A percentile compares a stretch with the other conserved stretches of the same genome.
phyloP scores from a whole-genome alignment of 1,140 invertebrate genomes.

The Drosophila funebris region DNA sequence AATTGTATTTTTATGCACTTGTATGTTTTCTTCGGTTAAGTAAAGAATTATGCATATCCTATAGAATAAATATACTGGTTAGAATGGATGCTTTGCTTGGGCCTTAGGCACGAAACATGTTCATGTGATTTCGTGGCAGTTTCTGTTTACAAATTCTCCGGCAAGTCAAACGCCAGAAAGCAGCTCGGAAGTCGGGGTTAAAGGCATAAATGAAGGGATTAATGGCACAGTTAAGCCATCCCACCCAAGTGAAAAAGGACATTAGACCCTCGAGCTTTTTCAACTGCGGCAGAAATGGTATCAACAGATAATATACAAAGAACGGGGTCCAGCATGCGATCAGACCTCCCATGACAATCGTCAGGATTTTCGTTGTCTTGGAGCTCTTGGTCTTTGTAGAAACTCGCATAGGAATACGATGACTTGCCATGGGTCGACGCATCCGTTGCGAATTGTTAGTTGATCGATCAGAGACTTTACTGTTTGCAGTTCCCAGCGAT shows the following conservation, averaged over 20 bases:
- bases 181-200: conserved; percentile 92
- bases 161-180: conserved; percentile 91
- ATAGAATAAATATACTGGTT: conserved; percentile 10
- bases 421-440: conserved; percentile 30
- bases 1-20: neutral
- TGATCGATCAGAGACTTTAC: conserved; percentile 10
- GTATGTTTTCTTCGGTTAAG: neutral
- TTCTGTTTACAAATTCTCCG: conserved; percentile 74
- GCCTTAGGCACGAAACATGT: conserved; percentile 71
- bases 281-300: conserved; percentile 87
- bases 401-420: conserved; percentile 84
- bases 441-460: conserved; percentile 30
- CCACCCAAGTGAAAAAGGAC: conserved; percentile 94
- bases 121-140: conserved; percentile 69
- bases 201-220: conserved; percentile 95
- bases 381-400: conserved; percentile 89
- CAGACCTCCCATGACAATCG: conserved; percentile 96
- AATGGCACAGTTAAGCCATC: conserved; percentile 95
- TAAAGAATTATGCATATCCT: conserved; percentile 3
- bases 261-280: conserved; percentile 88
- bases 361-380: conserved; percentile 95
- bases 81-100: neutral
- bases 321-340: conserved; percentile 95
- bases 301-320: conserved; percentile 93
- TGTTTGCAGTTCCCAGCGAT: conserved; percentile 50